These are phyloP conservation scores for Bombus consobrinus DNA, from an alignment of 1,140 invertebrate species.

Conservation along the genomic window DNA sequence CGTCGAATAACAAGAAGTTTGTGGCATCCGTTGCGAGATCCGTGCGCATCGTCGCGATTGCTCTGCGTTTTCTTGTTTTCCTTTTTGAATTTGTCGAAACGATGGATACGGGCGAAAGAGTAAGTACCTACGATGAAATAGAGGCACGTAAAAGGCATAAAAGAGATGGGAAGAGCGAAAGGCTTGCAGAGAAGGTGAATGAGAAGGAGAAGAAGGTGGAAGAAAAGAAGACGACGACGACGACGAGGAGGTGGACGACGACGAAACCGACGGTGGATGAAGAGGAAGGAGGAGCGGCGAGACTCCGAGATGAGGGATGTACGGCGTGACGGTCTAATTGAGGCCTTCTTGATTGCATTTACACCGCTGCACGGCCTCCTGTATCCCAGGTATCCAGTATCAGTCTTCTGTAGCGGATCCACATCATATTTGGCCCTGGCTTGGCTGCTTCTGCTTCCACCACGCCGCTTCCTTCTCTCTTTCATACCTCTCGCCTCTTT, in stretches of 20 bases:
- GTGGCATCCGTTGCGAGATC: not conserved
- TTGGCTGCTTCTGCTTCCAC: slow-evolving; percentile 48
- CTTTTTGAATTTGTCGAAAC: not conserved
- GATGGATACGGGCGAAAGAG: too few relatives aligned
- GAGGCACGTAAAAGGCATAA: slow-evolving; percentile 1
- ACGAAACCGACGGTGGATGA: not conserved
- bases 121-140: not conserved
- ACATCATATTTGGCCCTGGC: slow-evolving; percentile 50
- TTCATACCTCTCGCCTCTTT: not conserved
- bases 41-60: not conserved
- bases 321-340: slow-evolving; percentile 80
- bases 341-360: slow-evolving; percentile 80
- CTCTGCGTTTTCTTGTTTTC: not conserved
- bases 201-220: not conserved
- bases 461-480: not conserved
- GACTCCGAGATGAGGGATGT: slow-evolving; percentile 76
- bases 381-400: slow-evolving; percentile 69
- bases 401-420: slow-evolving; percentile 48
- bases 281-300: slow-evolving; percentile 29
- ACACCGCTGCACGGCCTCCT: slow-evolving; percentile 75
- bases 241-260: not conserved
- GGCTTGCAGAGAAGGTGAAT: not conserved
- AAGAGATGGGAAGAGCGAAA: not conserved
- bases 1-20: not conserved
- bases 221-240: not conserved